Conservation (phyloP, 2,888 invertebrate species). For the Synergus japonicus region DNA sequence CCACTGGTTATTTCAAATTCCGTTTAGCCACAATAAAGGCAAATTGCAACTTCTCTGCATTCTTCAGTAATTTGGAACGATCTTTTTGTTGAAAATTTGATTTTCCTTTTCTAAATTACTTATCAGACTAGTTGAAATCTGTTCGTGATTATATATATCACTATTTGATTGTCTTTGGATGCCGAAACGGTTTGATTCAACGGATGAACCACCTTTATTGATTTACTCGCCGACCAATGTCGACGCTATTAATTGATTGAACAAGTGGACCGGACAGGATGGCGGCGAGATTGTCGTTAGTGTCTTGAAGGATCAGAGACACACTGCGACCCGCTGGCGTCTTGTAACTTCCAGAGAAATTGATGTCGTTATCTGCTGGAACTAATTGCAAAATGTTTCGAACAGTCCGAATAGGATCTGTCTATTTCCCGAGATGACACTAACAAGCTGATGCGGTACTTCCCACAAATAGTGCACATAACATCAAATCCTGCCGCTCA, state of each 20-base stretch:
- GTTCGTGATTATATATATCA: not conserved
- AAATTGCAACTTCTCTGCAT: not conserved
- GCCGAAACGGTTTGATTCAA: not conserved
- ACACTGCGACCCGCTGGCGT: constrained; percentile 9
- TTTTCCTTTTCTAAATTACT: not conserved
- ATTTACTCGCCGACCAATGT: constrained; percentile 19
- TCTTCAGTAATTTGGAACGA: no score
- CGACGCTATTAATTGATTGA: constrained; percentile 34
- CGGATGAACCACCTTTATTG: constrained; percentile 5
- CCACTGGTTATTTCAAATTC: constrained; percentile 9
- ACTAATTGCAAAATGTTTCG: constrained; percentile 38
- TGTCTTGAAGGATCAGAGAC: constrained; percentile 8
- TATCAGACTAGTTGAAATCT: not conserved
- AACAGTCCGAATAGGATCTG: constrained; percentile 24
- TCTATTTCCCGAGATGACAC: constrained; percentile 16
- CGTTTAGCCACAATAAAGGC: constrained; percentile 14
- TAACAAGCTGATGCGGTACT: constrained; percentile 28
- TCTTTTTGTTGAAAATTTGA: no score
- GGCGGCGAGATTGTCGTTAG: constrained; percentile 25
- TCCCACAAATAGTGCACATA: not conserved
- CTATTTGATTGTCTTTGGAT: not conserved
- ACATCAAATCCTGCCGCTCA: not conserved
- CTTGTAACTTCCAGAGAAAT: constrained; percentile 37
- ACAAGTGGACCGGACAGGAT: constrained; percentile 36
- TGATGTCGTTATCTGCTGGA: constrained; percentile 28